These are phyloP conservation scores for Pampusana beccarii DNA, from an alignment of 2,113 vertebrate species.

Conservation along the genomic window DNA sequence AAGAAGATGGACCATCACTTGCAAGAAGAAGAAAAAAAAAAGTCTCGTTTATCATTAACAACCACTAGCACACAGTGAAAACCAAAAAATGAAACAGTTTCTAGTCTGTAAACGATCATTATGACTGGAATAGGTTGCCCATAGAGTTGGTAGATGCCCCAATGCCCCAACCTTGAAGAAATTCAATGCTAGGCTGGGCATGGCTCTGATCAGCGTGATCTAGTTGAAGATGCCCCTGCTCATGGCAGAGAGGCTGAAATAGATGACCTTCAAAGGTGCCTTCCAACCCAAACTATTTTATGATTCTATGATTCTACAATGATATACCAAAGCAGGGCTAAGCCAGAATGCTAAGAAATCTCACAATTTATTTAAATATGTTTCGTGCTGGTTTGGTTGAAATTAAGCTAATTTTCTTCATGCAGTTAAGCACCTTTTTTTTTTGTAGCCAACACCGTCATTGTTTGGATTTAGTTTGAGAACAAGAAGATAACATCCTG, in stretches of 20 bases:
- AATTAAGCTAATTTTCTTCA: too few species aligned
- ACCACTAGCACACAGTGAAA: neutral
- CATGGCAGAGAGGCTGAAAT: neutral
- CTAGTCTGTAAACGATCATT: neutral
- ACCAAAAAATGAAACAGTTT: rapidly evolving
- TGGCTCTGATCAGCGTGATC: neutral
- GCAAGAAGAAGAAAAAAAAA: too few species aligned
- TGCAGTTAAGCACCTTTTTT: too few species aligned
- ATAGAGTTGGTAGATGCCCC: neutral
- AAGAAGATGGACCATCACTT: neutral
- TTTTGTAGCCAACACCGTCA: too few species aligned
- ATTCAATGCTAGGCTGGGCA: too few species aligned
- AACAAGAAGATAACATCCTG: too few species aligned
- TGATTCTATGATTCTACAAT: too few species aligned
- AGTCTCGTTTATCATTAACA: neutral
- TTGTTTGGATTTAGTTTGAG: too few species aligned
- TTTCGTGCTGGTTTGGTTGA: too few species aligned
- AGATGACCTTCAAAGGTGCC: neutral
- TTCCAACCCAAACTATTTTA: too few species aligned
- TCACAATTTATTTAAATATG: neutral
- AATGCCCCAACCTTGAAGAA: too few species aligned
- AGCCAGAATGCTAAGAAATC: neutral
- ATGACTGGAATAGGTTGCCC: neutral
- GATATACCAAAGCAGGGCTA: neutral
- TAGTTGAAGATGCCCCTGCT: neutral